Evolutionary conservation across 2,888 invertebrate species (phyloP).

Genomic region (Pardosa pseudoannulata): DNA sequence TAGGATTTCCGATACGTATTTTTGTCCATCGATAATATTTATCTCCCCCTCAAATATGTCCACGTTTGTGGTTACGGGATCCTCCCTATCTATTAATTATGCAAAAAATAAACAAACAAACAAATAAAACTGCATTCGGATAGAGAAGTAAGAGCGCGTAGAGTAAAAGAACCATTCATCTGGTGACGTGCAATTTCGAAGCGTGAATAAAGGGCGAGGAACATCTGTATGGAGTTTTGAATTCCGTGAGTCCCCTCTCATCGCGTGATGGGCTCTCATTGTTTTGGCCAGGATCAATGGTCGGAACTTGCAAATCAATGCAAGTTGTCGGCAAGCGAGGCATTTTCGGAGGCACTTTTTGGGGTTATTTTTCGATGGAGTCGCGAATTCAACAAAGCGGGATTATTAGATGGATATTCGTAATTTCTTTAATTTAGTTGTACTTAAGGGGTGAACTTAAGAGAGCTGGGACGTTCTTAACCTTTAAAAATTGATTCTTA

Average conservation of each 20-base stretch:
- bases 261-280: not conserved
- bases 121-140: not conserved
- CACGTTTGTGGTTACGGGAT: not conserved
- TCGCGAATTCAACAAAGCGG: not conserved
- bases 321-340: not conserved
- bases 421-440: too few species aligned
- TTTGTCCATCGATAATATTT: not conserved
- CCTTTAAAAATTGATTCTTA: too few species aligned
- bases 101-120: not conserved
- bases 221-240: conserved; percentile 8
- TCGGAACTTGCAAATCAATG: conserved; percentile 8
- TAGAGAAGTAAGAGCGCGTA: not conserved
- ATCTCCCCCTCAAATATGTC: not conserved
- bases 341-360: not conserved
- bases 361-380: not conserved
- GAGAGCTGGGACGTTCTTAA: too few species aligned
- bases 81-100: not conserved
- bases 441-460: too few species aligned
- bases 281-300: conserved; percentile 14
- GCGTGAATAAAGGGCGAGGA: conserved; percentile 21
- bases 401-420: not conserved
- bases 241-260: conserved; percentile 12
- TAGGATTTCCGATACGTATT: not conserved
- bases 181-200: conserved; percentile 11
- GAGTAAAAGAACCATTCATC: not conserved